phyloP scores from a whole-genome alignment of 2,888 invertebrate genomes.

The Ophion ellenae region DNA sequence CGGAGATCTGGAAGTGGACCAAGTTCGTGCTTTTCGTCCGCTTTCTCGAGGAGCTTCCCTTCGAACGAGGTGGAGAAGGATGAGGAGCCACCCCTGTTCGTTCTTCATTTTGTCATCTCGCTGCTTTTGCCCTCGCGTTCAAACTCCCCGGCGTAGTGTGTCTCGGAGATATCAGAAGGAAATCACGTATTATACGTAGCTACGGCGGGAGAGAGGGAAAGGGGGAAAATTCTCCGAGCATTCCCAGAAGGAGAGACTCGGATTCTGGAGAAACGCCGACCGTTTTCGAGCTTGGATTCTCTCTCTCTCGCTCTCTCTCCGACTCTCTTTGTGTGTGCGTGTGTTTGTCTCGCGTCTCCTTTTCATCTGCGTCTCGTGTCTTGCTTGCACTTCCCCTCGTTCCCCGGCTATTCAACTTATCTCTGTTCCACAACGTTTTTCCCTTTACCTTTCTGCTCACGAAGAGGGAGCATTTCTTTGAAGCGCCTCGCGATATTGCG shows the following conservation, averaged over 20 bases:
- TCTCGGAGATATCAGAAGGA: slow-evolving; percentile 62
- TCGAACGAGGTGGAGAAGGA: background rate
- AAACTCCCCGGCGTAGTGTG: slow-evolving; percentile 5
- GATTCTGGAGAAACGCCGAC: slow-evolving; percentile 52
- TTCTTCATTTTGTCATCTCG: slow-evolving; percentile 40
- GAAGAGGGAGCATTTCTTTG: slow-evolving; percentile 32
- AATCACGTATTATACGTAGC: slow-evolving; percentile 64
- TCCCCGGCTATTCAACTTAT: background rate
- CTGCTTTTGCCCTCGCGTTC: background rate
- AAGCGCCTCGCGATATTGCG: slow-evolving; percentile 55
- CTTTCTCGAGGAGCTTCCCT: slow-evolving; percentile 8
- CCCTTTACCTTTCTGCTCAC: slow-evolving; percentile 2
- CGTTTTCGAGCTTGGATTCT: slow-evolving; percentile 50
- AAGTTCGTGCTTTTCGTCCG: slow-evolving; percentile 48
- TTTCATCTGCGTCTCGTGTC: background rate
- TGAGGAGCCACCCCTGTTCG: background rate
- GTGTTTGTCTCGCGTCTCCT: slow-evolving; percentile 9
- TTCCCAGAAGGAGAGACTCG: slow-evolving; percentile 53
- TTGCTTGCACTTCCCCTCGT: background rate
- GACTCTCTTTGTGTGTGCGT: too few species aligned
- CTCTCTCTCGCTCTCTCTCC: slow-evolving; percentile 24
- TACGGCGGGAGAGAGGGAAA: background rate
- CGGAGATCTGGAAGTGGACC: slow-evolving; percentile 20
- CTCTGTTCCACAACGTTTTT: slow-evolving; percentile 18
- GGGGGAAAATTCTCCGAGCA: slow-evolving; percentile 49